These are phyloP conservation scores for Tetramorium simillimum DNA, from an alignment of 1,140 invertebrate genomes.

Conservation along the genomic window DNA sequence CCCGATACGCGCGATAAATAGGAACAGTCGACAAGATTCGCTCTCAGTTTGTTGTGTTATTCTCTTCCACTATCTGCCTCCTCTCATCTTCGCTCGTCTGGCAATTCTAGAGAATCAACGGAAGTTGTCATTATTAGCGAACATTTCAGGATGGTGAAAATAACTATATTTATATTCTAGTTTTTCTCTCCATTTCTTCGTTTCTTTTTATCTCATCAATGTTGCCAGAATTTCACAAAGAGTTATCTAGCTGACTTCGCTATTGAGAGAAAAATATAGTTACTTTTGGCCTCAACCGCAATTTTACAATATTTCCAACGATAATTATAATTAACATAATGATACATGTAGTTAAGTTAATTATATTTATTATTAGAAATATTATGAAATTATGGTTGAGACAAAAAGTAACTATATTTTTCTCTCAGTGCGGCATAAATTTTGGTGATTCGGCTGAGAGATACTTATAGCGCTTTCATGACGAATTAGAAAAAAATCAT, in stretches of 20 bases:
- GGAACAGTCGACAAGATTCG: background rate
- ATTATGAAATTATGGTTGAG: too few species aligned
- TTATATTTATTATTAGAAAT: too few species aligned
- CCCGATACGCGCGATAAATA: conserved; percentile 2
- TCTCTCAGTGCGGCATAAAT: background rate
- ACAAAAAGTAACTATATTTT: too few species aligned
- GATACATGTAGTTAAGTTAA: too few species aligned
- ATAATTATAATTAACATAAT: too few species aligned
- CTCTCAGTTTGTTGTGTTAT: background rate
- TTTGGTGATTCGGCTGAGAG: background rate
- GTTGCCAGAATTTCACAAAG: background rate
- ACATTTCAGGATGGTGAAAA: background rate
- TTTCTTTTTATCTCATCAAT: background rate
- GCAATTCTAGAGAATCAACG: background rate
- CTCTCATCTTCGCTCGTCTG: background rate
- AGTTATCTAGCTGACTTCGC: background rate
- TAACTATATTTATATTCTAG: background rate
- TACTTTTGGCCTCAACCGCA: too few species aligned
- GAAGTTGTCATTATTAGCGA: background rate
- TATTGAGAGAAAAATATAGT: too few species aligned
- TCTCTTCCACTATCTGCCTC: background rate
- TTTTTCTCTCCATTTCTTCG: background rate
- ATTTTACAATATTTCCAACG: too few species aligned
- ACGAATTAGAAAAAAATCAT: conserved; percentile 44
- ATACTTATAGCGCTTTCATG: background rate